Evolutionary conservation across 2,113 vertebrate species (phyloP), one percentile per base, ranked within the genome.

Genomic region (Riparia riparia): DNA sequence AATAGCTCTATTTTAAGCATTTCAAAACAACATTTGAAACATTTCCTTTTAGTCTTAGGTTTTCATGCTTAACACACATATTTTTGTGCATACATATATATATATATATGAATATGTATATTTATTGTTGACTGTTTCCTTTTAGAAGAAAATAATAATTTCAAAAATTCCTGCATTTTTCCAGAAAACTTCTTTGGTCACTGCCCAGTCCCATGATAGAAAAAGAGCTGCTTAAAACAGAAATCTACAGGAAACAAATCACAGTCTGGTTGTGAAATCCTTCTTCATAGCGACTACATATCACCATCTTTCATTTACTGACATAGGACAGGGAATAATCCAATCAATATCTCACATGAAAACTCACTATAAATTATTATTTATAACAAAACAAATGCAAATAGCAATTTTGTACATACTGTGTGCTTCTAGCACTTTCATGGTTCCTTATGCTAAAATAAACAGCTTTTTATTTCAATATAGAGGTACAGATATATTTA

Each of bases 11-110:
- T 19, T 86, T 86, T n/a, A 29, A 83, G n/a, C 8, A 51, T 64
- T 93, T 86, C 49, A 81, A 89, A 92, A 63, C 15, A 51, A n/a
- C 5, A 58, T 86, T 69, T 93, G 25, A 63, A 93, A 73, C 2
- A 14, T 77, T 92, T 80, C 6, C 4, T 65, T 42, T 57, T 57
- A 65, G 9, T 65, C 17, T 85, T 25, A 56, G 16, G 7, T 69
- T 89, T 88, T 72, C 47, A 57, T 18, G 19, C 37, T 76, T 51
- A 44, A 22, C 5, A 49, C 24, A 37, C 10, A 39, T 61, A 39
- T 61, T 51, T 77, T 8, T 63, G 2, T 64, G 7, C 6, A 17
- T 29, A 5, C 39, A 1, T 14, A 7, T 34, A 6, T 58, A 25
- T 56, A 2, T 68, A 18, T 37, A 0, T 77, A 1, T 53, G 3